phyloP scores from a whole-genome alignment of 1,140 invertebrate genomes.

The Cephus cinctus region DNA sequence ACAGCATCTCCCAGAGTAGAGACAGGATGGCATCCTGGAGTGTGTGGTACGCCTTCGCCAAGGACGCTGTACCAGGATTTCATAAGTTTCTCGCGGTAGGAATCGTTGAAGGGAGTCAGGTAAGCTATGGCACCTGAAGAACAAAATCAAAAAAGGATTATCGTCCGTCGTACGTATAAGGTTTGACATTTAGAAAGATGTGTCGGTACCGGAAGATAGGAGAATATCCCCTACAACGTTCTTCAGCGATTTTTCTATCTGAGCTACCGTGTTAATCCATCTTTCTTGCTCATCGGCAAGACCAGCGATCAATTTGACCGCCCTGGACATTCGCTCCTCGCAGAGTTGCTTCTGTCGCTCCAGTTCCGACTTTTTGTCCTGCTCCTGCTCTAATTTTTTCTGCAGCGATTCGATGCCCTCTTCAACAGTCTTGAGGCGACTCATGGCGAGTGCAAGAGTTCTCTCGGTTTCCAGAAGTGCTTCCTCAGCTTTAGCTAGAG shows the following conservation, averaged over 20 bases:
- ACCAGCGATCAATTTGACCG: slow-evolving; percentile 68
- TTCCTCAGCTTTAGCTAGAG: slow-evolving; percentile 61
- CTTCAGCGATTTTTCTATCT: slow-evolving; percentile 61
- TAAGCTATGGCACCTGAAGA: slow-evolving; percentile 71
- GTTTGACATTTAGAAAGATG: background rate
- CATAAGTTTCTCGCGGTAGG: slow-evolving; percentile 51
- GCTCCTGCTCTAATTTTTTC: slow-evolving; percentile 62
- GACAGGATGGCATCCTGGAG: slow-evolving; percentile 59
- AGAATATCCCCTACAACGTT: slow-evolving; percentile 68
- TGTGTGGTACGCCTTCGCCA: slow-evolving; percentile 54
- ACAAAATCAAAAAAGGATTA: background rate
- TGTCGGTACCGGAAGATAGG: slow-evolving; percentile 50
- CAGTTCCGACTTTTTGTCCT: slow-evolving; percentile 65
- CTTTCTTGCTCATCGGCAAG: slow-evolving; percentile 60
- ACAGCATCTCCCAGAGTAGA: slow-evolving; percentile 65
- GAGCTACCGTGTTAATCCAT: slow-evolving; percentile 68
- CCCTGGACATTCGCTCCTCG: slow-evolving; percentile 73
- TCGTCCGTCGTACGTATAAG: background rate
- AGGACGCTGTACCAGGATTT: slow-evolving; percentile 33
- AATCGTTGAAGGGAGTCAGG: slow-evolving; percentile 66
- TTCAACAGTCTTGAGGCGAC: slow-evolving; percentile 59
- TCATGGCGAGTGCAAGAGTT: slow-evolving; percentile 61
- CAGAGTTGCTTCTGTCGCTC: slow-evolving; percentile 77
- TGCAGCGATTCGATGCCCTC: slow-evolving; percentile 66
- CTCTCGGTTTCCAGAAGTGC: slow-evolving; percentile 64